Conservation (phyloP, 2,888 invertebrate species). For the Epicampocera succincta region DNA sequence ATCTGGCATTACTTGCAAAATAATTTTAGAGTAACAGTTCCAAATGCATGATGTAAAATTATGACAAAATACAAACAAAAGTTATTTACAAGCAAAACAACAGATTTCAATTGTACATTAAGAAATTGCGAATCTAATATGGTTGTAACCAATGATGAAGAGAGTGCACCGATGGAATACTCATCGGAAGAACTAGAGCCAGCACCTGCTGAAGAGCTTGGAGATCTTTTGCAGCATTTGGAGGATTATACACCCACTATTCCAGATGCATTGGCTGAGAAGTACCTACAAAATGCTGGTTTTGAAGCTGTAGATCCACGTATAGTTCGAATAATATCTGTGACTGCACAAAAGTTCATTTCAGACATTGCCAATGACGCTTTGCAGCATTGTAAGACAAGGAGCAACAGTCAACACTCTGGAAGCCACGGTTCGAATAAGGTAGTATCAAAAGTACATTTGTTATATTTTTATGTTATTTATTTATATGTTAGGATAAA, state of each 20-base stretch:
- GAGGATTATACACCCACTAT: constrained; percentile 96
- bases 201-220: constrained; percentile 87
- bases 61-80: background rate
- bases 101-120: background rate
- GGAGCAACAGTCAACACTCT: constrained; percentile 87
- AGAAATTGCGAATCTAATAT: constrained; percentile 32
- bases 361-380: constrained; percentile 99
- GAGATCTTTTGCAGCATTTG: constrained; percentile 94
- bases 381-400: constrained; percentile 96
- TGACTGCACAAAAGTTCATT: constrained; percentile 98
- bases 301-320: constrained; percentile 97
- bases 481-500: constrained; percentile 78
- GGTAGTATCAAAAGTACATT: constrained; percentile 73
- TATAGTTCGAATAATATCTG: constrained; percentile 92
- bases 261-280: constrained; percentile 83
- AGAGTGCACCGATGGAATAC: constrained; percentile 14
- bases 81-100: background rate
- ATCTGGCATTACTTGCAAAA: background rate
- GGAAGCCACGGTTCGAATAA: constrained; percentile 84
- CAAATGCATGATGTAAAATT: background rate
- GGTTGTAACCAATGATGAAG: constrained; percentile 69
- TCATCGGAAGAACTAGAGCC: constrained; percentile 51
- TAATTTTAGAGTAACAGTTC: background rate
- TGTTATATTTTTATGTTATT: background rate
- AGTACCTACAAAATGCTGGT: constrained; percentile 82